Evolutionary conservation across 2,113 vertebrate species (phyloP).

Genomic region (Silurus glanis): DNA sequence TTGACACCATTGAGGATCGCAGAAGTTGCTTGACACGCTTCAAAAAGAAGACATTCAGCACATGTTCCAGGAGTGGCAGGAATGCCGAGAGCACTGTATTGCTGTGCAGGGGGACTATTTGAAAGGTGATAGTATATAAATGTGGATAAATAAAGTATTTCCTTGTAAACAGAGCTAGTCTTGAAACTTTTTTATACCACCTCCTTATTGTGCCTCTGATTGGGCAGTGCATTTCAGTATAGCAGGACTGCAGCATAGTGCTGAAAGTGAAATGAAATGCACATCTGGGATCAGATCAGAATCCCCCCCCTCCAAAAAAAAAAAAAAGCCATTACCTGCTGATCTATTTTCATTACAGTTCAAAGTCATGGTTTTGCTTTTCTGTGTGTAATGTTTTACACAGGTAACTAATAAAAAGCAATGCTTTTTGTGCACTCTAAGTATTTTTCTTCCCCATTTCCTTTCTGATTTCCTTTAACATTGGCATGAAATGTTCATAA

Average conservation of each 20-base stretch:
- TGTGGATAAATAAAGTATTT: too few relatives aligned
- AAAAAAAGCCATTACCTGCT: too few relatives aligned
- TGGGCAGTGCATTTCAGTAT: background rate
- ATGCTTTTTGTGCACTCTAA: background rate
- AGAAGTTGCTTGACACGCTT: too few relatives aligned
- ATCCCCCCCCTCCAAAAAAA: background rate
- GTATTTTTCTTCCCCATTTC: background rate
- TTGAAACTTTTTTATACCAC: too few relatives aligned
- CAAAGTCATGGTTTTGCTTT: background rate
- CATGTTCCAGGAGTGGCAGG: too few relatives aligned
- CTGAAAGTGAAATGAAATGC: background rate
- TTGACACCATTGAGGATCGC: too few relatives aligned
- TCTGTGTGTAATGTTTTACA: background rate
- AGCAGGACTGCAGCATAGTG: background rate
- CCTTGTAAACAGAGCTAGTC: too few relatives aligned
- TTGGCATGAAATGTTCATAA: background rate
- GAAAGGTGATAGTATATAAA: too few relatives aligned
- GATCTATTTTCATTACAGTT: background rate
- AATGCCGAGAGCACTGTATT: too few relatives aligned
- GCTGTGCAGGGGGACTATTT: too few relatives aligned
- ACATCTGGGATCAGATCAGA: background rate
- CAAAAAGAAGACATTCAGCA: too few relatives aligned
- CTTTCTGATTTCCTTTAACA: background rate
- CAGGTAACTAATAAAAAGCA: background rate
- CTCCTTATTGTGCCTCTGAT: background rate